These are phyloP conservation scores for Paracyclopina nana DNA, from an alignment of 1,140 invertebrate species.

Conservation along the genomic window DNA sequence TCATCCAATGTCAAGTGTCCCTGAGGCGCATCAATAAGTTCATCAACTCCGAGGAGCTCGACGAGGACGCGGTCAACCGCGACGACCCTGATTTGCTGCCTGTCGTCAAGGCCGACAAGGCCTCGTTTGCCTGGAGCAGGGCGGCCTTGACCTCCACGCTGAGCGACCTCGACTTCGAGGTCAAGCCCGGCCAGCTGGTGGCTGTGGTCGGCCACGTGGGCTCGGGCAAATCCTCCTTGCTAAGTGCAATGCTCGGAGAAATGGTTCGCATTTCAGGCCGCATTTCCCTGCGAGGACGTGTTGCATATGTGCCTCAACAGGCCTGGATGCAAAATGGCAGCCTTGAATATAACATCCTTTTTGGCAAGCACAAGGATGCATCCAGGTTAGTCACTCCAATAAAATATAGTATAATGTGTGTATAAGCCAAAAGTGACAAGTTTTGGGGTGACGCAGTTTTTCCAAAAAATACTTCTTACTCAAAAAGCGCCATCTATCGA, in stretches of 20 bases:
- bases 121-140: slow-evolving; percentile 27
- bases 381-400: too few relatives aligned
- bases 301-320: slow-evolving; percentile 56
- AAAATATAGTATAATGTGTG: too few relatives aligned
- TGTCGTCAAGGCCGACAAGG: background rate
- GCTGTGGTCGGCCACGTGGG: slow-evolving; percentile 53
- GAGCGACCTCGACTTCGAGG: slow-evolving; percentile 25
- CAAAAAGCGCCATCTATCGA: too few relatives aligned
- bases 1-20: slow-evolving; percentile 24
- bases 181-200: slow-evolving; percentile 38
- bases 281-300: slow-evolving; percentile 21
- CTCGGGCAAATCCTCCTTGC: slow-evolving; percentile 53
- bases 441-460: too few relatives aligned
- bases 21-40: slow-evolving; percentile 25
- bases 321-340: slow-evolving; percentile 64
- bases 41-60: slow-evolving; percentile 23
- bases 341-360: slow-evolving; percentile 35
- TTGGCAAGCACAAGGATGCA: slow-evolving; percentile 34
- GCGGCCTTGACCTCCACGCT: slow-evolving; percentile 27
- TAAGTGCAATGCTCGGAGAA: slow-evolving; percentile 52
- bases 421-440: too few relatives aligned
- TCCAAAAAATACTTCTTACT: too few relatives aligned
- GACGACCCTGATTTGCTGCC: background rate
- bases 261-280: slow-evolving; percentile 26
- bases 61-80: slow-evolving; percentile 24